Conservation (phyloP, 2,113 vertebrate genomes). For the Boleophthalmus pectinirostris region DNA sequence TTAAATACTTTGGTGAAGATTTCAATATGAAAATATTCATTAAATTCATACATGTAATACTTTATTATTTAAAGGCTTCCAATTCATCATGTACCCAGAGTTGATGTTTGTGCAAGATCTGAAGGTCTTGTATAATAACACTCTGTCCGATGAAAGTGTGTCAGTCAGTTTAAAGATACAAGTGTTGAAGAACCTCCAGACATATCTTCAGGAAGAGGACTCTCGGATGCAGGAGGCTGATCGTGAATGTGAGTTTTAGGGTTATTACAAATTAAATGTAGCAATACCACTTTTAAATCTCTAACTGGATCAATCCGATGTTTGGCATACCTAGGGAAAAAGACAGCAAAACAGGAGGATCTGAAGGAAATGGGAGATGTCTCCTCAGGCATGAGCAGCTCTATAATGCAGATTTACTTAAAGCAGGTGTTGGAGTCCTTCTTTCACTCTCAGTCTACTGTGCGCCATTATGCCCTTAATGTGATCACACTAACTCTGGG, state of each 20-base stretch:
- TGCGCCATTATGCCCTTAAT: constrained; percentile 93
- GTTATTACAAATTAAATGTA: background rate
- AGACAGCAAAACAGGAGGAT: constrained; percentile 93
- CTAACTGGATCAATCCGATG: background rate
- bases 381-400: constrained; percentile 99
- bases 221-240: constrained; percentile 97
- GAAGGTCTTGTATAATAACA: constrained; percentile 93
- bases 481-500: constrained; percentile 95
- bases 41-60: background rate
- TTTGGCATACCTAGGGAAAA: constrained; percentile 84
- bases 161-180: constrained; percentile 93
- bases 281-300: background rate
- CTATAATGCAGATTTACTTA: constrained; percentile 99
- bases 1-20: background rate
- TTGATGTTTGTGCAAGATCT: constrained; percentile 97
- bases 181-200: constrained; percentile 97
- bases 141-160: constrained; percentile 87
- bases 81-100: constrained; percentile 95
- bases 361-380: constrained; percentile 99
- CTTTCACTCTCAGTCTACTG: constrained; percentile 92
- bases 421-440: constrained; percentile 98
- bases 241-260: constrained; percentile 88
- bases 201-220: constrained; percentile 97
- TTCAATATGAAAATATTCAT: background rate
- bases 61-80: constrained; percentile 82